Evolutionary conservation across 2,113 vertebrate species (phyloP).

Genomic region (Stigmatopora argus): DNA sequence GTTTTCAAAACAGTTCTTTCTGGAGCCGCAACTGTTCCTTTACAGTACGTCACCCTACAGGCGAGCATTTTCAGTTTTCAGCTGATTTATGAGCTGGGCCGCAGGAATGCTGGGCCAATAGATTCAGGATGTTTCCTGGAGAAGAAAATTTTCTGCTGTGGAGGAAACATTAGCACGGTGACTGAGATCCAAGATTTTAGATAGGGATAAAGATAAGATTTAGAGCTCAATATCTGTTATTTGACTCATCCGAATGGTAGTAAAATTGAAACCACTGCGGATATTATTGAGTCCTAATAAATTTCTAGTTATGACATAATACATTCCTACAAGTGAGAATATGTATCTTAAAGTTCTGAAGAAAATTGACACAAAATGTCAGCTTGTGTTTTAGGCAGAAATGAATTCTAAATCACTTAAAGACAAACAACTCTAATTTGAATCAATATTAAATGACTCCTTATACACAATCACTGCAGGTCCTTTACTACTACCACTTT

Average conservation of each 20-base stretch:
- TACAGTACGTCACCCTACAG: conserved; percentile 18
- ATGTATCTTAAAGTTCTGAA: background rate
- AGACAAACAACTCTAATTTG: background rate
- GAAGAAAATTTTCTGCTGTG: conserved; percentile 49
- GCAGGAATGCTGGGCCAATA: conserved; percentile 64
- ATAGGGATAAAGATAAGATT: too few relatives aligned
- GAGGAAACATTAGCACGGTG: conserved; percentile 53
- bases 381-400: background rate
- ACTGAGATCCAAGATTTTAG: conserved; percentile 18
- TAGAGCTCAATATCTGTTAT: conserved; percentile 7
- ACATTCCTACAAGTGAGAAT: background rate
- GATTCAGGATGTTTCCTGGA: conserved; percentile 64
- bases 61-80: conserved; percentile 25
- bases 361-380: background rate
- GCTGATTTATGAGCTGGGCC: conserved; percentile 52
- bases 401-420: background rate
- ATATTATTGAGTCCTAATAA: background rate
- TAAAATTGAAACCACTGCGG: background rate
- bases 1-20: conserved; percentile 21
- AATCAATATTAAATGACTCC: too few relatives aligned
- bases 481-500: too few relatives aligned
- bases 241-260: conserved; percentile 9
- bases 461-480: too few relatives aligned
- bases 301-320: background rate
- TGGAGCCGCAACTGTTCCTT: conserved; percentile 15